phyloP scores from a whole-genome alignment of 2,797 vertebrate species.

The Manis pentadactyla region DNA sequence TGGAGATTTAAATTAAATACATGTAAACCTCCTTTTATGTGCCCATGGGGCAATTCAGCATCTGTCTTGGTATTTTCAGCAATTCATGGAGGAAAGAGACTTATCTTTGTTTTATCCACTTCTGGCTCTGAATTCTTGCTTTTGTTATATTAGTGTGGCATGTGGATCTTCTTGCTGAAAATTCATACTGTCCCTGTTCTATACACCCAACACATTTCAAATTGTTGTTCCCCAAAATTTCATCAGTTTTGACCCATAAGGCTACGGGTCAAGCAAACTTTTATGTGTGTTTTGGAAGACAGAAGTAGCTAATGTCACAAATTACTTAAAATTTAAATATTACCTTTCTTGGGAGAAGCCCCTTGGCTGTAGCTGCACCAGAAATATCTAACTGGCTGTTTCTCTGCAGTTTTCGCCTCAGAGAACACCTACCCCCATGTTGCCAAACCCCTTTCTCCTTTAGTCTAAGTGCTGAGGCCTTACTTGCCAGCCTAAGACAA shows the following conservation, averaged over 20 bases:
- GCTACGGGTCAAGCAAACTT: background rate
- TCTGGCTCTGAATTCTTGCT: background rate
- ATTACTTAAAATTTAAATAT: background rate
- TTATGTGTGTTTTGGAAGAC: background rate
- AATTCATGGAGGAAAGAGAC: background rate
- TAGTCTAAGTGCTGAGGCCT: background rate
- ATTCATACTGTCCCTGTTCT: background rate
- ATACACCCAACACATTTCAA: background rate
- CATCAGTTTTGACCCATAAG: background rate
- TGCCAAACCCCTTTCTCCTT: background rate
- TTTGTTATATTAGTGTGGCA: background rate
- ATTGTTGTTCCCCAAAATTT: background rate
- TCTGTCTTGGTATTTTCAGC: background rate
- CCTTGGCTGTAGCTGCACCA: background rate
- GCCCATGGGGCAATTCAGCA: background rate
- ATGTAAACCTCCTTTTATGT: background rate
- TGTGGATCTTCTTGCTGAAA: background rate
- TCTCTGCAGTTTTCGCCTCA: background rate
- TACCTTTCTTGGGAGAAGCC: background rate
- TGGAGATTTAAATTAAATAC: background rate
- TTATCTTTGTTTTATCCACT: background rate
- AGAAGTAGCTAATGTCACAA: background rate
- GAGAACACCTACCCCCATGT: fast-evolving
- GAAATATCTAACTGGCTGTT: background rate
- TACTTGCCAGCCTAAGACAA: background rate